Conservation (phyloP, 2,888 invertebrate genomes). For the Chouioia cunea region DNA sequence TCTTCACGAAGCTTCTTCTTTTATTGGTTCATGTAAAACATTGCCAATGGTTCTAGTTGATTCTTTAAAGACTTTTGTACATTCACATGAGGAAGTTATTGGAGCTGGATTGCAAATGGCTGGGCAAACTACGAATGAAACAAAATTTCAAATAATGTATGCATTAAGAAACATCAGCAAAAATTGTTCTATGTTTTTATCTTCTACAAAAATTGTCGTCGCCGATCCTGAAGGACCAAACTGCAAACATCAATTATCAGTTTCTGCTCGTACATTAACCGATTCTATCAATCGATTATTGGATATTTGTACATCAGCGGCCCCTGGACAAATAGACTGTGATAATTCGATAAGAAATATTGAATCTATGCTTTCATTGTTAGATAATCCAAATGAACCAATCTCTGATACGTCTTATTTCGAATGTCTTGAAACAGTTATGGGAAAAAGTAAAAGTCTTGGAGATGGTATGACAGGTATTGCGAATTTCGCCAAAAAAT, state of each 20-base stretch:
- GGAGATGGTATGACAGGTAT: constrained; percentile 96
- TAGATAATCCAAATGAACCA: constrained; percentile 90
- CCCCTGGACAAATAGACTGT: constrained; percentile 97
- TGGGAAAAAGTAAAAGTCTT: constrained; percentile 86
- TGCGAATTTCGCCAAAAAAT: constrained; percentile 90
- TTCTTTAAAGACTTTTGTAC: constrained; percentile 82
- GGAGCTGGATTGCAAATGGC: constrained; percentile 88
- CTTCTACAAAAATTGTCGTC: constrained; percentile 89
- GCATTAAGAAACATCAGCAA: constrained; percentile 90
- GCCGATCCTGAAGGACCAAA: constrained; percentile 92
- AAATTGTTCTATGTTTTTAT: constrained; percentile 86
- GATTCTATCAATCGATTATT: constrained; percentile 93
- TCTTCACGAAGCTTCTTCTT: constrained; percentile 86
- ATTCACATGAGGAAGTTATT: constrained; percentile 83
- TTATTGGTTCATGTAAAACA: constrained; percentile 83
- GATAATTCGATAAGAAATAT: constrained; percentile 95
- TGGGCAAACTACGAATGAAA: constrained; percentile 80
- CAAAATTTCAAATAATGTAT: constrained; percentile 85
- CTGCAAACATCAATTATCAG: constrained; percentile 88
- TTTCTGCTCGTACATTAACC: constrained; percentile 90
- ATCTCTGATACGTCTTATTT: constrained; percentile 91
- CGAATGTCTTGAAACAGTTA: constrained; percentile 92
- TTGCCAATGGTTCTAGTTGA: constrained; percentile 79
- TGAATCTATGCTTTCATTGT: constrained; percentile 83
- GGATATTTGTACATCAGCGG: constrained; percentile 88